Base-by-base conservation (phyloP, 92 coral and sea anemone genomes). In the Muricea muricata region DNA sequence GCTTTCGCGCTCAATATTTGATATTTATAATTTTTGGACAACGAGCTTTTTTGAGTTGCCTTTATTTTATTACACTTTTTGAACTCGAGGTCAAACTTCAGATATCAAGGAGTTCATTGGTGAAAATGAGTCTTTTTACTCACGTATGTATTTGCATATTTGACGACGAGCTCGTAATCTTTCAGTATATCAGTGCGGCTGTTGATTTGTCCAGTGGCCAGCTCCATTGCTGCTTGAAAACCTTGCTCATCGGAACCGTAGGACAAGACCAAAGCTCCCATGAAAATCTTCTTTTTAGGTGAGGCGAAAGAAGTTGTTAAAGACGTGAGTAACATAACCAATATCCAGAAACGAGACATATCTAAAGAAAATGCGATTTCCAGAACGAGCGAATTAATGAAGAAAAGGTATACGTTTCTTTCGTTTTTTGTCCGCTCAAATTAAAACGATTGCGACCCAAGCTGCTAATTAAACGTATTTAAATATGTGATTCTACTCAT, bases 161-260 rank as follows among this genome's bases (percentile, higher is more conserved):
- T 10, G 26, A 92, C 31, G 0, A 92, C 91, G 75, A 92, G 35
- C 12, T 91, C 85, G 35, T 90, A 84, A 24, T 85, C 90, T 24
- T 4, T 11, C 26, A 92, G 45, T 6, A 92, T 79, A 45, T 92
- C 93, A 25, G 81, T 87, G 10, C 90, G 69, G 52, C 87, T 92
- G 71, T 92, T 92, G 28, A 92, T 92, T 1, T 90, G 61, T 2
- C 84, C 91, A 61, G 87, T 76, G 1, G 95, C 95, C 74, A 86
- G 48, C 32, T 79, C 50, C 91, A 92, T 90, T 2, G 93, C 95
- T 5, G 34, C 41, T n/a, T 30, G 47, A 32, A 54, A 32, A 7
- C 91, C 91, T 30, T 41, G 61, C 52, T 78, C 75, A 66, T 92
- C 91, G 5, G 46, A 26, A 1, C n/a, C 10, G 46, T 72, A 3